Conservation (phyloP, 2,797 vertebrate species). For the Poeciliopsis paucimaculata region DNA sequence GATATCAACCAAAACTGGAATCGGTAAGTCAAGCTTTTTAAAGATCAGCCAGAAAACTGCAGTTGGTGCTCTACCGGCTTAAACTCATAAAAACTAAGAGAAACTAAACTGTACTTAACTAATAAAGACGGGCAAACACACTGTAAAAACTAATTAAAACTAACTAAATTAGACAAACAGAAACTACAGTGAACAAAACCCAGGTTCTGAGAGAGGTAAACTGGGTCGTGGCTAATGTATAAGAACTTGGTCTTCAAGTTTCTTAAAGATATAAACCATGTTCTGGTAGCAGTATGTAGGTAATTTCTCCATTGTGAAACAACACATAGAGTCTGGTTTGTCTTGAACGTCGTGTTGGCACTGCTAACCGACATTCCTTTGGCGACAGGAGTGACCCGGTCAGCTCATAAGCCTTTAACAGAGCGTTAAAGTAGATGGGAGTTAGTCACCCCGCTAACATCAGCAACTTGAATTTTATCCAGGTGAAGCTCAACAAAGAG, state of each 20-base stretch:
- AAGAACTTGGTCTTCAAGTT: neutral
- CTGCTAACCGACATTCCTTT: neutral
- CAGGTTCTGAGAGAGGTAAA: neutral
- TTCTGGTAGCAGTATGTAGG: neutral
- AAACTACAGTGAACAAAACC: too few relatives aligned
- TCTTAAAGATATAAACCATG: neutral
- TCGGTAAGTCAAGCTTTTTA: too few relatives aligned
- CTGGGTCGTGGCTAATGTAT: neutral
- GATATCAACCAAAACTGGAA: too few relatives aligned
- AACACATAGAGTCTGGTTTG: neutral
- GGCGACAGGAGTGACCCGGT: neutral
- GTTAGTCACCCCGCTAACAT: neutral
- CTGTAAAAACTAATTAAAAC: too few relatives aligned
- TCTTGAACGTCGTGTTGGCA: neutral
- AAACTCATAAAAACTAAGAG: too few relatives aligned
- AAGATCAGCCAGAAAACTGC: too few relatives aligned
- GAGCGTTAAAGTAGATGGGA: neutral
- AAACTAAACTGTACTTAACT: too few relatives aligned
- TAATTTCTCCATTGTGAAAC: neutral
- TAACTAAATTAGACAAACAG: too few relatives aligned
- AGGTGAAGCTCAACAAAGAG: neutral
- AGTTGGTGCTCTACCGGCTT: too few relatives aligned
- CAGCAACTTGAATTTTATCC: neutral
- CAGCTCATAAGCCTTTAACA: neutral
- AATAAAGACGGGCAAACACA: too few relatives aligned